Evolutionary conservation across 2,888 invertebrate species (phyloP).

Genomic region (Xestia sexstrigata): DNA sequence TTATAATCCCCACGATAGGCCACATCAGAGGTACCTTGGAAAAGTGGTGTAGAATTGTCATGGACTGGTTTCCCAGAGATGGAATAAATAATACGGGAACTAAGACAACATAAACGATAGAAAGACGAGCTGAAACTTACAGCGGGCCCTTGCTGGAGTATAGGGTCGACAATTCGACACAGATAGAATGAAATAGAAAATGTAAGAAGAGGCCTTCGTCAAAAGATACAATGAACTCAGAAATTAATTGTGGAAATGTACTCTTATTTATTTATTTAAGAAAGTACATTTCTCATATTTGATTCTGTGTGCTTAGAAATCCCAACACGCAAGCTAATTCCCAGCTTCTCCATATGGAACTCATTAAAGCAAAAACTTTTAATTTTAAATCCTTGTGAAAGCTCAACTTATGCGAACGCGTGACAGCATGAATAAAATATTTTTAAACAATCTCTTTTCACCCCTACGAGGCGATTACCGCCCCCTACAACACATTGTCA

Average conservation of each 20-base stretch:
- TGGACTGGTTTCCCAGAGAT: background rate
- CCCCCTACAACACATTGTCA: slow-evolving; percentile 27
- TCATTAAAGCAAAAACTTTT: slow-evolving; percentile 9
- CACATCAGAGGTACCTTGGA: background rate
- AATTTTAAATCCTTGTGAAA: slow-evolving; percentile 36
- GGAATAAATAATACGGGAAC: background rate
- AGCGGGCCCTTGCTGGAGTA: no score
- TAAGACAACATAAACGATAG: background rate
- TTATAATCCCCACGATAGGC: no score
- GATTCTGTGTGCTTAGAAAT: background rate
- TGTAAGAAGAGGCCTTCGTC: background rate
- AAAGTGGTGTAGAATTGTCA: background rate
- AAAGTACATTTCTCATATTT: background rate
- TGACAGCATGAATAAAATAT: slow-evolving; percentile 46
- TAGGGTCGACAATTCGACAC: background rate
- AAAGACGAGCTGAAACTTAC: background rate
- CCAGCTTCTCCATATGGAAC: background rate
- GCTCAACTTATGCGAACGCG: slow-evolving; percentile 18
- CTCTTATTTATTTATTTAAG: background rate
- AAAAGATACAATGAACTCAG: background rate
- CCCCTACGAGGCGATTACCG: slow-evolving; percentile 30
- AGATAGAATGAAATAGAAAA: background rate
- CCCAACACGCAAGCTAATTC: background rate
- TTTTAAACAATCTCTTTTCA: slow-evolving; percentile 39
- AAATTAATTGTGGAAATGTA: background rate